Base-by-base conservation (phyloP, 2,113 vertebrate species). In the Myotis yumanensis region DNA sequence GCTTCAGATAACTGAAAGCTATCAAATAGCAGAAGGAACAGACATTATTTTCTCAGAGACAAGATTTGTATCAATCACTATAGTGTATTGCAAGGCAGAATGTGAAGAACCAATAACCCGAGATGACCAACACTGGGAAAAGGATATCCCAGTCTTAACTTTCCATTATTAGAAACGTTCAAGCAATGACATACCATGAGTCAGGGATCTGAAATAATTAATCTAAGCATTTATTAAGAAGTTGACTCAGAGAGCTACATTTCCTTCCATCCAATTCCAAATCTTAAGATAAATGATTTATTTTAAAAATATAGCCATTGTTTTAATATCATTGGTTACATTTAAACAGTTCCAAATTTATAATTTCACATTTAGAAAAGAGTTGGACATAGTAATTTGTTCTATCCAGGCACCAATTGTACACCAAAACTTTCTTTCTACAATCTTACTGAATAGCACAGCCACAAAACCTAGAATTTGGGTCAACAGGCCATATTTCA, bases 331-430 rank as follows among this genome's bases (percentile, higher is more conserved):
- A 73, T 23, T 66, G 1, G 22, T 62, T 2, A 4, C 51, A 87
- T 69, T 68, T 32, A 79, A 82, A 77, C 23, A 73, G 18, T 52
- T 88, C 4, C 73, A 77, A 91, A 66, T 68, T 22, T 85, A 35
- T 23, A 69, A 87, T 93, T 93, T 91, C 18, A 86, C n/a, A 94
- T 32, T 89, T 90, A 87, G 51, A 64, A 71, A 86, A 79, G 37
- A 89, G 62, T 48, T 69, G 14, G 7, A 40, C 12, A 66, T 37
- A 23, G 23, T 25, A 83, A 66, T 84, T 84, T 16, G 35, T 15
- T 83, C 79, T 92, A 18, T 82, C 46, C 76, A 40, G 18, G 62
- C 40, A 81, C 23, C 68, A 79, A 16, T 20, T 64, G 20, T 46
- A 80, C 25, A 85, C 23, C 30, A 71, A 93, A 76, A 83, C 54